These are phyloP conservation scores for Phaonia tiefii DNA, from an alignment of 2,888 invertebrate genomes.

Conservation along the genomic window DNA sequence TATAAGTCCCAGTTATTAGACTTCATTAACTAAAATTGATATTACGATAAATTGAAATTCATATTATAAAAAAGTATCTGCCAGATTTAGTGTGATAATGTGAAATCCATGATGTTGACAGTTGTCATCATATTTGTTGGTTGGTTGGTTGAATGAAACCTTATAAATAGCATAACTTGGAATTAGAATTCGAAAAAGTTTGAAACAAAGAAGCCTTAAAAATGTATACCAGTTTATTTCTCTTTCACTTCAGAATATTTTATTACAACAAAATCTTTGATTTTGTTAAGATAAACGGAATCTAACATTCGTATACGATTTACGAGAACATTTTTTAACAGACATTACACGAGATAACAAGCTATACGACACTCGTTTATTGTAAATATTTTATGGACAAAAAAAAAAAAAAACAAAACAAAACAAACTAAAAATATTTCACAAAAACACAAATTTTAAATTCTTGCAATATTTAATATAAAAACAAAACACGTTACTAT, in stretches of 20 bases:
- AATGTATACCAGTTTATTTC: slow-evolving; percentile 80
- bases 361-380: slow-evolving; percentile 5
- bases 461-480: slow-evolving; percentile 30
- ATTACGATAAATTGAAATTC: too few species aligned
- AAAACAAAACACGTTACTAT: slow-evolving; percentile 23
- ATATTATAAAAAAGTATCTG: too few species aligned
- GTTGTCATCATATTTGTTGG: too few species aligned
- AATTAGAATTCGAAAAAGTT: slow-evolving; percentile 8
- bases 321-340: slow-evolving; percentile 65
- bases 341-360: not conserved
- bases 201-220: slow-evolving; percentile 79
- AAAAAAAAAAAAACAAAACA: not conserved
- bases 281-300: not conserved
- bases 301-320: slow-evolving; percentile 71
- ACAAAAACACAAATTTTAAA: slow-evolving; percentile 21
- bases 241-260: too few species aligned
- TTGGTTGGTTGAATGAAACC: too few species aligned
- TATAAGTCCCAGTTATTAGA: too few species aligned
- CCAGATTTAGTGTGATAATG: too few species aligned
- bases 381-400: slow-evolving; percentile 8
- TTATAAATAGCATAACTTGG: slow-evolving; percentile 20
- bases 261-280: too few species aligned
- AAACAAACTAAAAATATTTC: not conserved
- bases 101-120: too few species aligned
- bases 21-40: too few species aligned